A percentile compares a stretch with the other conserved stretches of the same genome.
Evolutionary conservation across 2,113 vertebrate genomes (phyloP).

Genomic region (Phainopepla nitens): DNA sequence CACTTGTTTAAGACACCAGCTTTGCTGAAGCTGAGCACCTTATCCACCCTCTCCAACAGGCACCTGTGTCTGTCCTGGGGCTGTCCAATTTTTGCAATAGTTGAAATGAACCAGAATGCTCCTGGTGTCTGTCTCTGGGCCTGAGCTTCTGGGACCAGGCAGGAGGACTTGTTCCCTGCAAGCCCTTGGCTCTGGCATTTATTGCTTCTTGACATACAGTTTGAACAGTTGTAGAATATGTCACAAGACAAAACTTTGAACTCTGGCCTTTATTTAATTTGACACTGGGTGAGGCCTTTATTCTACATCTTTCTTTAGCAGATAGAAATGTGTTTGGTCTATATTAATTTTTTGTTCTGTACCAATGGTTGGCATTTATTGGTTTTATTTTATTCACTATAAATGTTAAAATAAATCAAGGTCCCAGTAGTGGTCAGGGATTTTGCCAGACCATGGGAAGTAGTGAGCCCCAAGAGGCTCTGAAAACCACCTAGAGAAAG

Average conservation of each 20-base stretch:
- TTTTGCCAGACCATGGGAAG: constrained; percentile 56
- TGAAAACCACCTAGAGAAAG: constrained; percentile 54
- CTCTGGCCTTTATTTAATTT: constrained; percentile 30
- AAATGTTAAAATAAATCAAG: constrained; percentile 50
- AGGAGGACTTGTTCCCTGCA: not conserved
- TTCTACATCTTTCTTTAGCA: constrained; percentile 20
- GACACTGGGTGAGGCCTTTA: not conserved
- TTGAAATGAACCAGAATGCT: not conserved
- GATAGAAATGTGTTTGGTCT: not conserved
- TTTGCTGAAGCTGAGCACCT: not conserved
- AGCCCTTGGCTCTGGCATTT: not conserved
- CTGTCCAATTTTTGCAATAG: not conserved
- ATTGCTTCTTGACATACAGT: constrained; percentile 20
- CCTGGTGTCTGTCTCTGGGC: not conserved
- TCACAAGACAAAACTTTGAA: constrained; percentile 6
- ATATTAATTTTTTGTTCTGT: constrained; percentile 26
- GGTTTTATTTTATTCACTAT: constrained; percentile 14
- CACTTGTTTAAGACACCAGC: not conserved
- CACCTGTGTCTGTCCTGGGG: not conserved
- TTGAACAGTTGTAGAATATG: constrained; percentile 14
- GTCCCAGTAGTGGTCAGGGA: constrained; percentile 40
- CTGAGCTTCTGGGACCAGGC: not conserved
- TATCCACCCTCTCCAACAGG: not conserved
- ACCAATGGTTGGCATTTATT: constrained; percentile 18
- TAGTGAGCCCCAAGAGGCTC: not conserved